Evolutionary conservation across 2,113 vertebrate species (phyloP).

Genomic region (Sander lucioperca): DNA sequence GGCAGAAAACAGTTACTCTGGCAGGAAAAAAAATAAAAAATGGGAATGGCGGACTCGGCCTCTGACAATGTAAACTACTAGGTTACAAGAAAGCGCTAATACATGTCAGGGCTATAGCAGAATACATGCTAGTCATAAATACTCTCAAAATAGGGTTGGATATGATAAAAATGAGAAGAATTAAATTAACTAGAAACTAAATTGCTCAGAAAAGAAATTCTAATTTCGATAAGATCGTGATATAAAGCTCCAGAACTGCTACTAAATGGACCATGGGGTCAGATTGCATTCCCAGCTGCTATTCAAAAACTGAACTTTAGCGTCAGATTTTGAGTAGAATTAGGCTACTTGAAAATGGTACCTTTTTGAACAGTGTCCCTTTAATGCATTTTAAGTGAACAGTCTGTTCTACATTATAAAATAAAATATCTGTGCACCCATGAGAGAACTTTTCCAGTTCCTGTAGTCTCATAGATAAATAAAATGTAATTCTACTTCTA

Average conservation of each 20-base stretch:
- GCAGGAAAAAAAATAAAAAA: too few relatives aligned
- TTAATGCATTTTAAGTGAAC: neutral
- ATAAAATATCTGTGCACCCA: neutral
- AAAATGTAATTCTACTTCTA: neutral
- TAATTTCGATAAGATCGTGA: too few relatives aligned
- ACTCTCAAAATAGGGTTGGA: neutral
- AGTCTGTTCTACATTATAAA: neutral
- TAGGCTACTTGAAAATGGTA: too few relatives aligned
- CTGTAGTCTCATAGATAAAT: neutral
- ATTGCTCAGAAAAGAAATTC: neutral
- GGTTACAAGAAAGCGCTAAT: neutral
- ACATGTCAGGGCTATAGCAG: neutral
- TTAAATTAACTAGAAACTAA: neutral
- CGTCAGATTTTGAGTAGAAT: too few relatives aligned
- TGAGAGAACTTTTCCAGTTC: neutral
- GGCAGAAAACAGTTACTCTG: too few relatives aligned
- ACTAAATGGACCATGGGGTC: too few relatives aligned
- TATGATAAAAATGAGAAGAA: neutral
- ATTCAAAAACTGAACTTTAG: too few relatives aligned
- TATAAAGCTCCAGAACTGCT: too few relatives aligned
- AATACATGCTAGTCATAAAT: neutral
- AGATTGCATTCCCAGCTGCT: too few relatives aligned
- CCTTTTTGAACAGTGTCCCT: too few relatives aligned
- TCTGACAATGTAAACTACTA: neutral
- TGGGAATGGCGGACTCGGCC: too few relatives aligned